Evolutionary conservation across 2,113 vertebrate species (phyloP), one percentile per base, ranked within the genome.

Genomic region (Cheilinus undulatus): DNA sequence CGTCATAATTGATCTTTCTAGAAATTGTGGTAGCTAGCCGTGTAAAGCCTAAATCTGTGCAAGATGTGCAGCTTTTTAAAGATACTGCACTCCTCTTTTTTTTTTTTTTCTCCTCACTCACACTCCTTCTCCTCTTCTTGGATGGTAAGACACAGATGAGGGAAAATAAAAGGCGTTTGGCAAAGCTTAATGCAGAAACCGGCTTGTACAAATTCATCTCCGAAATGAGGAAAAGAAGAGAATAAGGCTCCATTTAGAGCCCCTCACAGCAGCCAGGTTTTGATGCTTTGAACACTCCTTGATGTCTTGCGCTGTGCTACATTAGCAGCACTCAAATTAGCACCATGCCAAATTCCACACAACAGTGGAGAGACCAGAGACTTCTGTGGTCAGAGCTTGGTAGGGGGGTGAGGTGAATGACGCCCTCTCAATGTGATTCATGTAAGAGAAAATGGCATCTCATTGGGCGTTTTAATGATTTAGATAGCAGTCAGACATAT

Each of bases 1-100:
- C 69, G 77, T 92, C 87, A 88, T 85, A 91, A 92, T 85, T 87
- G 90, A 92, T 92, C 88, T 90, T 92, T 92, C 76, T 84, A 89
- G 89, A 93, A 92, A 88, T 84, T 82, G 84, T 62, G 80, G 86
- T 87, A 86, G 86, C 87, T 89, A 46, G 60, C 84, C 28, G 71
- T 77, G 84, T 88, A 84, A 88, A 69, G 69, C 59, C 85, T 85
- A 89, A 93, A 91, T 90, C 82, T 24, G 65, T 88, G 85, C 87
- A 92, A 87, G 84, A 91, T 91, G 87, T 93, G 86, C 80, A 70
- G 86, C 62, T 84, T 78, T 80, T 78, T 50, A 81, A 80, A 80
- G 73, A 84, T 28, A 69, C 78, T 54, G 58, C 85, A 72, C 20
- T 77, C 46, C 6, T 30, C 73, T 42, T 20, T 30, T 64, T 74